Base-by-base conservation (phyloP, 1,140 invertebrate species). In the Macrotrachela quadricornifera region DNA sequence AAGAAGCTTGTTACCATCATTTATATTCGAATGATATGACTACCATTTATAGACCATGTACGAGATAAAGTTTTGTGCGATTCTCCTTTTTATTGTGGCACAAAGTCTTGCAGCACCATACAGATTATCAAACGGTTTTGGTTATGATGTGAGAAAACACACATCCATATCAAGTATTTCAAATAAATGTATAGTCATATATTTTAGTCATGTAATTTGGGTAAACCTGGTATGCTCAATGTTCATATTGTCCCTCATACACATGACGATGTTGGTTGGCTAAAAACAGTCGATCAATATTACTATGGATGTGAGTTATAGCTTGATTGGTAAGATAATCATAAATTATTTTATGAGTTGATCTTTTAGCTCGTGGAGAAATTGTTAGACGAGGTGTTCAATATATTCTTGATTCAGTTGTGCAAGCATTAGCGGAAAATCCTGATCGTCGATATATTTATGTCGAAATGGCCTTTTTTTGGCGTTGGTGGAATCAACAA, bases 281-380 rank as follows among this genome's bases (percentile, higher is more conserved):
- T 88, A 4, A 86, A 87, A 67, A 90, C 85, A 0, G 80, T 87
- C 0, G 85, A 90, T 64, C 82, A 91, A 62, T 91, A 91, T 69
- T 91, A 80, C 61, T 85, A 79, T 67, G 83, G 83, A 61, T 75
- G 66, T 67, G 55, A 63, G 59, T 53, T 41, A 49, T 43, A 56
- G 8, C 21, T 30, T 8, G n/a, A n/a, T n/a, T n/a, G n/a, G n/a
- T n/a, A n/a, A n/a, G n/a, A n/a, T n/a, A 30, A 4, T 30, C 8
- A 30, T 30, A 4, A 2, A 44, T 12, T 4, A 43, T 16, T 38
- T 43, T 18, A 15, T 45, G 10, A 46, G 43, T 43, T 46, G 47
- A 49, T n/a, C 47, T 49, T 15, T 30, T 47, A 39, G 15, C 15
- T 17, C 12, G 11, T 11, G 18, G 17, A 10, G 21, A 46, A 46